phyloP scores from a whole-genome alignment of 2,113 vertebrate genomes.

The Pionites leucogaster region DNA sequence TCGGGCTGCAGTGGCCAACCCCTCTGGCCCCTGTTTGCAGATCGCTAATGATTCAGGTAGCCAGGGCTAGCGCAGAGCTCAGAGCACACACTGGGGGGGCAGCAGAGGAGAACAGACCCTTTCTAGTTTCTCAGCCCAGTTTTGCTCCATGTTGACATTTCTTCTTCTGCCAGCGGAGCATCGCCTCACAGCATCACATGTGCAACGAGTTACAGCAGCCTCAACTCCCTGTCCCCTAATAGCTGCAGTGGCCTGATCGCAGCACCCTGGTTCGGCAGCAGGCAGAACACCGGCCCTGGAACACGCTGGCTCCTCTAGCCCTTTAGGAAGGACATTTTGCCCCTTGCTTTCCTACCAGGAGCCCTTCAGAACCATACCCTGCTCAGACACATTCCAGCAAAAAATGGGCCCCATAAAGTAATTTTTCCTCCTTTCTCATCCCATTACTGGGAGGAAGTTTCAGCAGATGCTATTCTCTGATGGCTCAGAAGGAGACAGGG shows the following conservation, averaged over 20 bases:
- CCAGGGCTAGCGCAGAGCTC: neutral
- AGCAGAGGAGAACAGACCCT: accelerated
- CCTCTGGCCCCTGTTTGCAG: neutral
- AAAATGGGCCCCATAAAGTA: neutral
- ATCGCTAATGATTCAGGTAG: neutral
- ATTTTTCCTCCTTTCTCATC: neutral
- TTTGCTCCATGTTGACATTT: neutral
- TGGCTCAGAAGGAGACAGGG: neutral
- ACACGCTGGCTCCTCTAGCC: accelerated
- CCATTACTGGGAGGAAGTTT: neutral
- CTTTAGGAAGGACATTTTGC: neutral
- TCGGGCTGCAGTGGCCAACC: accelerated
- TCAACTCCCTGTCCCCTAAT: neutral
- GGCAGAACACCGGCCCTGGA: neutral
- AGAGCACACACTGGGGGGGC: neutral
- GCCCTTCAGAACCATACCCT: neutral
- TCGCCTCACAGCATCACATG: accelerated
- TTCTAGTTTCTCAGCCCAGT: neutral
- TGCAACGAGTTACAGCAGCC: neutral
- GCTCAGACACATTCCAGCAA: neutral
- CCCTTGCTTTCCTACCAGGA: neutral
- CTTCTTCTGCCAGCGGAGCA: neutral
- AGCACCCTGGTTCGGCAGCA: accelerated
- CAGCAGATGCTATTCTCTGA: neutral
- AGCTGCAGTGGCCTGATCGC: neutral